Base-by-base conservation (phyloP, 2,797 vertebrate genomes). In the Rhodeus uyekii region DNA sequence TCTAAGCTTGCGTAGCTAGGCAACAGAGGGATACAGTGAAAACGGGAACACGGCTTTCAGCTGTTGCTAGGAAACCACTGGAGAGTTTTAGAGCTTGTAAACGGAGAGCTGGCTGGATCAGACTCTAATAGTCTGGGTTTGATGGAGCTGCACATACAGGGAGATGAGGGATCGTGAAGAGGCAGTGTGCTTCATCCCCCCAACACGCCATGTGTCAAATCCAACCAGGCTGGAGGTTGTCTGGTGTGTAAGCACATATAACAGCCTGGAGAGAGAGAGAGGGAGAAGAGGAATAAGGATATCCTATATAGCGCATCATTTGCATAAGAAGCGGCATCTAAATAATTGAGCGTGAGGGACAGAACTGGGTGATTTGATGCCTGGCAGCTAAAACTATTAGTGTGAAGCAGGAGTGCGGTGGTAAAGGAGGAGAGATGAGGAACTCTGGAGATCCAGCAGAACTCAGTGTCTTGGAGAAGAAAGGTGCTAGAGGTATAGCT, bases 381-480 rank as follows among this genome's bases (percentile, higher is more conserved):
- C 94, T 94, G 91, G 92, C 92, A 95, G 94, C 95, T 91, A 95
- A 94, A 95, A 93, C 93, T 95, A 94, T 95, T 95, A 95, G 93
- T 89, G 73, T 86, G 72, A 76, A 88, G 87, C 85, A 53, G 71
- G 84, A 80, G 82, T 75, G 83, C 86, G 86, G 87, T 88, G 84
- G 91, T 85, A 90, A 88, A 91, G 91, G 90, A 74, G 76, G 39
- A 83, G 68, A 82, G 75, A 77, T 48, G 68, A 69, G 24, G 39
- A 81, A 81, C 39, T 34, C 67, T 74, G 63, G 69, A 83, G 73
- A 74, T 76, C 73, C 34, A 55, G 64, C 22, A 27, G 77, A 83
- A 36, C 82, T 29, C 53, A 42, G 18, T 48, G 76, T 82, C 48
- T 58, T 73, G 63, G 50, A 77, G 76, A 87, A 48, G 39, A 84